phyloP scores from a whole-genome alignment of 1,140 invertebrate genomes.

The Drosophila athabasca region DNA sequence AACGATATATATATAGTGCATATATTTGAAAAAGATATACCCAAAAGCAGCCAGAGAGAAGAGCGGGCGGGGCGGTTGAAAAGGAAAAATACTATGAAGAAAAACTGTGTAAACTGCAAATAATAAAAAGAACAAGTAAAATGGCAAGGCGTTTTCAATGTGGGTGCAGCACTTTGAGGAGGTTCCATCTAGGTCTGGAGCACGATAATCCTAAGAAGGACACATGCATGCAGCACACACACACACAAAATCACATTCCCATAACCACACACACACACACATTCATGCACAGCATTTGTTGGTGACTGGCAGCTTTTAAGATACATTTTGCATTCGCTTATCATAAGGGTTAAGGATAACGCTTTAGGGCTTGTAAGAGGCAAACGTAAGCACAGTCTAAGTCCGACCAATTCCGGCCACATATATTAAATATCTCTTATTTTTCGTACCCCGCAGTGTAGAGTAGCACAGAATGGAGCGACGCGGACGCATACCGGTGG shows the following conservation, averaged over 20 bases:
- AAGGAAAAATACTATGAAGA: constrained; percentile 30
- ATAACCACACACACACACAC: constrained; percentile 11
- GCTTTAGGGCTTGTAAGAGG: constrained; percentile 50
- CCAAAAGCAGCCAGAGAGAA: constrained; percentile 6
- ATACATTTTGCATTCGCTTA: constrained; percentile 45
- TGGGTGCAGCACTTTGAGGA: constrained; percentile 34
- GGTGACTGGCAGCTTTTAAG: constrained; percentile 65
- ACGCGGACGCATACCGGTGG: constrained; percentile 77
- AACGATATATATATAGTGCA: constrained; percentile 1
- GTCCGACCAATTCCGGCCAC: background rate
- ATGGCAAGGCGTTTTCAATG: constrained; percentile 60
- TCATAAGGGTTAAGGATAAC: constrained; percentile 63
- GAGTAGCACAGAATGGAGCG: constrained; percentile 56
- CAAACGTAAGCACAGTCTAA: constrained; percentile 53
- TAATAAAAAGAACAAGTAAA: constrained; percentile 71
- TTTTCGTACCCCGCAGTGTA: constrained; percentile 7
- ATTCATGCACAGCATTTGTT: constrained; percentile 43
- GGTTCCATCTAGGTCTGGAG: background rate
- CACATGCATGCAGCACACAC: constrained; percentile 20
- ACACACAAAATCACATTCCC: constrained; percentile 14
- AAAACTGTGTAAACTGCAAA: constrained; percentile 61
- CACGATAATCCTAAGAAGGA: constrained; percentile 7
- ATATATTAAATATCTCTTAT: background rate
- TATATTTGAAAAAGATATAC: constrained; percentile 14
- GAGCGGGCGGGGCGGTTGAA: constrained; percentile 24